Base-by-base conservation (phyloP, 30 jellyfish, hydroid and myxozoan species). In the Aurelia aurita region DNA sequence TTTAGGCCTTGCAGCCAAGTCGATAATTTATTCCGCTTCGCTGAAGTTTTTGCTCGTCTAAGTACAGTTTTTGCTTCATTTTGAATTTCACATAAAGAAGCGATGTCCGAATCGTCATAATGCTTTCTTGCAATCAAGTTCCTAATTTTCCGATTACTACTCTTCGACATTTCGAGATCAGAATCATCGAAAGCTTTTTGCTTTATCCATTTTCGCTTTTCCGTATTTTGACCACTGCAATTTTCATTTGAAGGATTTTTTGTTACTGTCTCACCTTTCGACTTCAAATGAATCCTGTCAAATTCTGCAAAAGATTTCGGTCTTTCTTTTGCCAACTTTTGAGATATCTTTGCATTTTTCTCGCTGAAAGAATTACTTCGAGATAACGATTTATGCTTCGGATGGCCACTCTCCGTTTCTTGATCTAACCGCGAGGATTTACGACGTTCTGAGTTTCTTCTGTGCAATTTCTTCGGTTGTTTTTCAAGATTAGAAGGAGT, bases 271-370 rank as follows among this genome's bases (percentile, higher is more conserved):
- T 67, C 58, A 26, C 20, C 27, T 23, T 9, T 23, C 57, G 0
- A 27, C 19, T 39, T 18, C 27, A 58, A 8, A 19, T 44, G 44
- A 22, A 12, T 32, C 28, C 70, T 25, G n/a, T 60, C 88, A 60
- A 35, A 77, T 39, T 72, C 69, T 9, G 65, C 72, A 44, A 60
- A 77, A 9, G 88, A 77, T 15, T 35, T 58, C 6, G 88, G 88
- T 44, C 88, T 77, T 35, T 77, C 88, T 18, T 39, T 12, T 0
- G 3, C 12, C 25, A 19, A 55, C 12, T 55, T 55, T 10, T 22
- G 67, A 23, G 67, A 3, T 55, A 19, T 55, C 29, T 10, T 55
- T 19, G 25, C 29, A 22, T 22, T 19, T 55, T 55, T 55, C 54
- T 71, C 58, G 46, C 31, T 39, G 51, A 71, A 27, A 19, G 68